Evolutionary conservation across 2,888 invertebrate genomes (phyloP).

Genomic region (Coremacera marginata): DNA sequence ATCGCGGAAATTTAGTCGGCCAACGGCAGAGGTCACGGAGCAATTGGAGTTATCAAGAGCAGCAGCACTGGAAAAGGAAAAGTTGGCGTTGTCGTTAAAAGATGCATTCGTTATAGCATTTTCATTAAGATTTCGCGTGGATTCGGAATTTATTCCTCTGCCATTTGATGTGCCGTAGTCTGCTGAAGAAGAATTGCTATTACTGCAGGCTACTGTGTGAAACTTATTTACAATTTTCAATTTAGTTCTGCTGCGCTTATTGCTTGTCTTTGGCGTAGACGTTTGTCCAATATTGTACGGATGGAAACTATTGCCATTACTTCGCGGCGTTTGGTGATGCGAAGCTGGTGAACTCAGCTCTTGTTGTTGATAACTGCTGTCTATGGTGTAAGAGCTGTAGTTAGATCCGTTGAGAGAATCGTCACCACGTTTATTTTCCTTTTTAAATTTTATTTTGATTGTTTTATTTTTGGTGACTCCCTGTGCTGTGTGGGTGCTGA

Average conservation of each 20-base stretch:
- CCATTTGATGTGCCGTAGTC: conserved; percentile 52
- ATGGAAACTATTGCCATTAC: conserved; percentile 63
- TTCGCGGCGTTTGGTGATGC: conserved; percentile 47
- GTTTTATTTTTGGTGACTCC: conserved; percentile 65
- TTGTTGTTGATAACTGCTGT: conserved; percentile 57
- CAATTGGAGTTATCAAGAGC: conserved; percentile 65
- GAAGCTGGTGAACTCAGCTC: conserved; percentile 38
- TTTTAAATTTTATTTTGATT: conserved; percentile 68
- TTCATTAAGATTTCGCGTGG: conserved; percentile 43
- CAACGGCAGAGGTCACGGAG: conserved; percentile 63
- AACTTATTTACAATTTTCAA: conserved; percentile 56
- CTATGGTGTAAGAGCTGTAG: conserved; percentile 65
- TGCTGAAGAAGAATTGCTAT: conserved; percentile 63
- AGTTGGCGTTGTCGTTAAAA: conserved; percentile 64
- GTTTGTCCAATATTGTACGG: conserved; percentile 64
- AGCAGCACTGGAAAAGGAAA: conserved; percentile 63
- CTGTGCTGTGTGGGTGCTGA: conserved; percentile 62
- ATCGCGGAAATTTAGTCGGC: conserved; percentile 63
- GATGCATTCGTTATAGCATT: conserved; percentile 57
- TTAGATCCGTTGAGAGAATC: conserved; percentile 60
- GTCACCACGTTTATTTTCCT: conserved; percentile 50
- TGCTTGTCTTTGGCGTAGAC: conserved; percentile 63
- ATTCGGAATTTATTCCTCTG: conserved; percentile 38
- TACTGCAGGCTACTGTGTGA: conserved; percentile 55
- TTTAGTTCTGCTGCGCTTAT: conserved; percentile 56